Conservation (phyloP, 2,797 vertebrate species). For the Danio kyathit region DNA sequence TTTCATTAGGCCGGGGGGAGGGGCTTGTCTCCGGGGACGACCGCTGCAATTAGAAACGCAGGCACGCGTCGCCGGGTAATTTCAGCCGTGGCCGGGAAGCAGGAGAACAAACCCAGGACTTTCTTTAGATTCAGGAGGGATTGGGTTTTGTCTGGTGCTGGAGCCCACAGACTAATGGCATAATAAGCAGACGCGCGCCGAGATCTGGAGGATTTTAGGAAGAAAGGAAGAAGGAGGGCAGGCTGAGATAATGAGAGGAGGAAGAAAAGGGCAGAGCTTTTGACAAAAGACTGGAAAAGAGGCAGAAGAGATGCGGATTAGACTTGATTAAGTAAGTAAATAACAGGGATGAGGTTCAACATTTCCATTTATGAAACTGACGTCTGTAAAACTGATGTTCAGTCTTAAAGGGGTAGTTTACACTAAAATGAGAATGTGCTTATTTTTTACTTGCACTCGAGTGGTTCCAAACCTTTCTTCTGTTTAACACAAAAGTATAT, state of each 20-base stretch:
- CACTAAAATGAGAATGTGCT: too few species aligned
- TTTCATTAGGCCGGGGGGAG: constrained; percentile 88
- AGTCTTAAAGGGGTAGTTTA: too few species aligned
- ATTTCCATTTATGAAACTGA: constrained; percentile 61
- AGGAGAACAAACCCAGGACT: constrained; percentile 77
- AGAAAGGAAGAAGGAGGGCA: constrained; percentile 74
- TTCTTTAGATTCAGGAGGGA: constrained; percentile 87
- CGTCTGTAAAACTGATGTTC: too few species aligned
- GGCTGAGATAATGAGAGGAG: constrained; percentile 67
- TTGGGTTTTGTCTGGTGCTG: constrained; percentile 82
- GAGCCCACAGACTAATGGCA: constrained; percentile 83
- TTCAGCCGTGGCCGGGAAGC: constrained; percentile 82
- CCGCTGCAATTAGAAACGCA: constrained; percentile 88
- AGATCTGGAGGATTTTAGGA: constrained; percentile 74
- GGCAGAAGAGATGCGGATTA: constrained; percentile 74
- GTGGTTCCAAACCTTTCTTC: too few species aligned
- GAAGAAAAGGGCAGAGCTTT: constrained; percentile 72
- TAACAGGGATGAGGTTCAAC: constrained; percentile 79
- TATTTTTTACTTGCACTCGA: too few species aligned
- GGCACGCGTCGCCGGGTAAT: constrained; percentile 88
- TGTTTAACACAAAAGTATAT: too few species aligned
- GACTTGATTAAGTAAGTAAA: constrained; percentile 85
- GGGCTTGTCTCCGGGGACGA: constrained; percentile 83
- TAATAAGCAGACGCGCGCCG: constrained; percentile 84
- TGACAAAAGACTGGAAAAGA: constrained; percentile 65